phyloP scores from a whole-genome alignment of 2,888 invertebrate genomes.

The Drosophila nr. perissopoda region DNA sequence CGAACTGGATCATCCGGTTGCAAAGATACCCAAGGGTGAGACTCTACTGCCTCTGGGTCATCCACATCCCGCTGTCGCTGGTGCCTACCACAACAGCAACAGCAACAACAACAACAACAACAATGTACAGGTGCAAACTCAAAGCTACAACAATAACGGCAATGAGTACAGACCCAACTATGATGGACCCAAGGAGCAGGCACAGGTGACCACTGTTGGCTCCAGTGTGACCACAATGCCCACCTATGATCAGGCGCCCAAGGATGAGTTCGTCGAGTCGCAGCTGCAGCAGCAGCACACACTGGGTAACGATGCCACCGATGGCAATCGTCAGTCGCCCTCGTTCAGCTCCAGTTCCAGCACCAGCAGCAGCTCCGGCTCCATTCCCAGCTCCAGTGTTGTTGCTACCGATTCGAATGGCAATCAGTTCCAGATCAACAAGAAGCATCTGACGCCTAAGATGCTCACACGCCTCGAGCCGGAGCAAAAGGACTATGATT shows the following conservation, averaged over 20 bases:
- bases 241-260: conserved; percentile 68
- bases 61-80: conserved; percentile 81
- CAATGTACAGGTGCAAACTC: conserved; percentile 64
- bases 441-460: conserved; percentile 72
- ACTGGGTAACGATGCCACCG: conserved; percentile 45
- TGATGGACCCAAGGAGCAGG: conserved; percentile 61
- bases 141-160: conserved; percentile 55
- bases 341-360: conserved; percentile 8
- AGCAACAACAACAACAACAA: conserved; percentile 49
- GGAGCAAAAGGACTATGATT: conserved; percentile 65
- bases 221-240: conserved; percentile 76
- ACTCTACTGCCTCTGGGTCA: conserved; percentile 80
- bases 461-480: conserved; percentile 73
- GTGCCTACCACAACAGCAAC: conserved; percentile 62
- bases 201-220: conserved; percentile 60
- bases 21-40: conserved; percentile 86
- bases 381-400: conserved; percentile 22
- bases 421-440: conserved; percentile 69
- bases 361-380: conserved; percentile 15
- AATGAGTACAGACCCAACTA: conserved; percentile 62
- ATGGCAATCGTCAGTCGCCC: conserved; percentile 43
- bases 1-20: conserved; percentile 87
- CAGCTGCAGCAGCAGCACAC: conserved; percentile 58
- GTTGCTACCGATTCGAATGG: conserved; percentile 72
- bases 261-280: conserved; percentile 69